Base-by-base conservation (phyloP, 2,888 invertebrate genomes). In the Aricia artaxerxes region DNA sequence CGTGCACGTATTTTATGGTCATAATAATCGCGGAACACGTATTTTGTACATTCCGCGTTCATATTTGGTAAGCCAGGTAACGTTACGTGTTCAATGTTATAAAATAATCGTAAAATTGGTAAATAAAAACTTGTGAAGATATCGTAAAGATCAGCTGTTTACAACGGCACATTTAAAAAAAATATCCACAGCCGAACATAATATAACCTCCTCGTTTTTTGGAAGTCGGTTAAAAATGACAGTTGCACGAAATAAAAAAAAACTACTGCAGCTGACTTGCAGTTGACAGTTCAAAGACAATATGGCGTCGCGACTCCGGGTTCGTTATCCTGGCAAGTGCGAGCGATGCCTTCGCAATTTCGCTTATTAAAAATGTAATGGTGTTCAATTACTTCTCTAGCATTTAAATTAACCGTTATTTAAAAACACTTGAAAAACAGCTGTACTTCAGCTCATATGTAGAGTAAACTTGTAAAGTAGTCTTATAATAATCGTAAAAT, bases 301-400 rank as follows among this genome's bases (percentile, higher is more conserved):
- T 24, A 35, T 73, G 38, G 44, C 73, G 44, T 9, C 4, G 31
- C 73, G 7, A 44, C 73, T 73, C 75, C 75, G 75, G 75, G 75
- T 75, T 75, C 75, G 75, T 75, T 75, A 75, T 49, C 75, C 75
- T 44, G 38, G 38, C 73, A 7, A 16, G 73, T 16, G 38, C 35
- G 73, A 40, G 38, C 16, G 16, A 73, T 16, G 16, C 73, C 40
- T 73, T 38, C 40, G 73, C 72, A 40, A 40, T n/a, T 40, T 38
- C 31, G n/a, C 73, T 73, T 73, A 44, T 40, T n/a, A 40, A 73
- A 73, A 44, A 44, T 73, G 16, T 35, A 69, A 16, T 31, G 9
- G 38, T 35, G 69, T 38, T 38, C 35, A 69, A 35, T 35, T 35
- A 69, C 61, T 61, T 4, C 35, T 13, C 69, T 69, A 69, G 11